Conservation (phyloP, 1,140 invertebrate species). For the Wasmannia auropunctata region DNA sequence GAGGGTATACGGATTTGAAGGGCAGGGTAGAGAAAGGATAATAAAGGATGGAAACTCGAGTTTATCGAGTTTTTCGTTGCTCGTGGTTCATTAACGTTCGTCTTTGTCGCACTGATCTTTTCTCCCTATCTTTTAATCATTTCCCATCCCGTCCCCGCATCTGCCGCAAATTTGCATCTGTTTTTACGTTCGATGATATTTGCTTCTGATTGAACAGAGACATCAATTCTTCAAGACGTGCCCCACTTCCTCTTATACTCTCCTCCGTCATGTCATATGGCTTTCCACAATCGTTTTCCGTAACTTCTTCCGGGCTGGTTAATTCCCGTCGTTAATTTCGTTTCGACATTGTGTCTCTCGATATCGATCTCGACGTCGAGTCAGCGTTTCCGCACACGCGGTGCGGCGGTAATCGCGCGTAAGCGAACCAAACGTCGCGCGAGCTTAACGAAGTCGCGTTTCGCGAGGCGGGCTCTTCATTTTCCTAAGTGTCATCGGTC, state of each 20-base stretch:
- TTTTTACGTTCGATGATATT: constrained; percentile 39
- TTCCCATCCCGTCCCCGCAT: background rate
- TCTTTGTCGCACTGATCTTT: constrained; percentile 24
- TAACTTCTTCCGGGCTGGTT: background rate
- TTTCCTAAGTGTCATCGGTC: constrained; percentile 26
- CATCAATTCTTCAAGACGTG: background rate
- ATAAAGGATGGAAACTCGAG: constrained; percentile 6
- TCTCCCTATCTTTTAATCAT: background rate
- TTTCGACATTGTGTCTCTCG: constrained; percentile 13
- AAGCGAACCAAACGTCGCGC: constrained; percentile 11
- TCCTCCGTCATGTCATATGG: background rate
- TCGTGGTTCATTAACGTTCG: constrained; percentile 63
- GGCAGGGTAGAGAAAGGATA: background rate
- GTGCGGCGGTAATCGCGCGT: constrained; percentile 18
- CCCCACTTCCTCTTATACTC: background rate
- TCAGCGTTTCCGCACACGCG: constrained; percentile 33
- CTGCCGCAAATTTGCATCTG: constrained; percentile 33
- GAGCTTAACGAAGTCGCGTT: constrained; percentile 35
- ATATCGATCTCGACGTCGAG: constrained; percentile 38
- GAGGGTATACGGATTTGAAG: background rate
- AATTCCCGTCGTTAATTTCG: constrained; percentile 28
- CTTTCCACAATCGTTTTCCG: background rate
- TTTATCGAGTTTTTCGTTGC: constrained; percentile 61
- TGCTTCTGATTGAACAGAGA: background rate
- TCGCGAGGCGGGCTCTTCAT: constrained; percentile 22